Evolutionary conservation across 2,888 invertebrate species (phyloP).

Genomic region (Pristionchus entomophagus): DNA sequence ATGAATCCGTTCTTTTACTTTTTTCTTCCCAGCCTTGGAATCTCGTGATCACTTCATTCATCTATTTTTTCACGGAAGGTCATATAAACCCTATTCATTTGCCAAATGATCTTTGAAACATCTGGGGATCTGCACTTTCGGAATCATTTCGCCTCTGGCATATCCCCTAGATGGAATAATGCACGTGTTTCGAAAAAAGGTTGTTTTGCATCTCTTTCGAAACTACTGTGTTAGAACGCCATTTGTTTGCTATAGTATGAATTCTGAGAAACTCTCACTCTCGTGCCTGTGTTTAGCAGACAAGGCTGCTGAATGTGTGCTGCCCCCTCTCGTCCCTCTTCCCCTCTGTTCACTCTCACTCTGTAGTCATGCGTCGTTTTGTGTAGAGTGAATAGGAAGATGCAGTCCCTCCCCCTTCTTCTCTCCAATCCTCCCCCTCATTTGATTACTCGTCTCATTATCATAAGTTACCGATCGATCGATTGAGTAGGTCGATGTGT

Average conservation of each 20-base stretch:
- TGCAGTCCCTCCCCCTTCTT: slow-evolving; percentile 8
- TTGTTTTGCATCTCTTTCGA: neutral
- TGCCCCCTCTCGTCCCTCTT: slow-evolving; percentile 21
- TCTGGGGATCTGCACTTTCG: no score
- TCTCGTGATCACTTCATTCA: neutral
- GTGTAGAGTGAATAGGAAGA: slow-evolving; percentile 38
- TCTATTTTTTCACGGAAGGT: neutral
- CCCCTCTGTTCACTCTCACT: slow-evolving; percentile 43
- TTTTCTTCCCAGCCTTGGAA: neutral
- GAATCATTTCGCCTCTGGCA: neutral
- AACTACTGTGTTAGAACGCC: no score
- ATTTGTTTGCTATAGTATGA: no score
- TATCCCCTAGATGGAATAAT: no score
- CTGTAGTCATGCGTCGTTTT: slow-evolving; percentile 44
- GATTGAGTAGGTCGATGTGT: neutral
- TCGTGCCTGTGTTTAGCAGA: neutral
- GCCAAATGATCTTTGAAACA: no score
- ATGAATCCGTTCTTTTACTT: neutral
- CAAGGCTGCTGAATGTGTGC: neutral
- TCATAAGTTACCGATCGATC: neutral
- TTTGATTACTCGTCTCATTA: slow-evolving; percentile 2
- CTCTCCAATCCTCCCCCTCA: slow-evolving; percentile 16
- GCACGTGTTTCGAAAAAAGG: no score
- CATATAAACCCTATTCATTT: no score
- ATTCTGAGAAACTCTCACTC: no score